A percentile compares a stretch with the other conserved stretches of the same genome.
Evolutionary conservation across 2,888 invertebrate species (phyloP).

Genomic region (Plebejus melissa): DNA sequence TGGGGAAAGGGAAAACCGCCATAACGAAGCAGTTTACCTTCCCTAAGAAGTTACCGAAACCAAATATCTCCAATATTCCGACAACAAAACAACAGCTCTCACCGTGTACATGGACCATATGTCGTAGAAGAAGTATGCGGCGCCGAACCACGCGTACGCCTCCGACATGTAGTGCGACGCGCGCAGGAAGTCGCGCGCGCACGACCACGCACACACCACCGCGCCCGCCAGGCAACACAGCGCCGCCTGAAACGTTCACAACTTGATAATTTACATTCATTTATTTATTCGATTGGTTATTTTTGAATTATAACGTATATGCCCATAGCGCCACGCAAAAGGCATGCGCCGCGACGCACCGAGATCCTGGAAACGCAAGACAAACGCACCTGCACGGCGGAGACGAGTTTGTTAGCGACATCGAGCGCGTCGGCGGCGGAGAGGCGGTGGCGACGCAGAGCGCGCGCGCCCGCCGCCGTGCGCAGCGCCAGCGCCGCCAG

Average conservation of each 20-base stretch:
- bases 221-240: slow-evolving; percentile 83
- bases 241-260: slow-evolving; percentile 74
- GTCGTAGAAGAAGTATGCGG: slow-evolving; percentile 88
- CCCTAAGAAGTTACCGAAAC: too few relatives aligned
- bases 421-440: slow-evolving; percentile 84
- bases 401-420: slow-evolving; percentile 86
- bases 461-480: slow-evolving; percentile 78
- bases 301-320: too few relatives aligned
- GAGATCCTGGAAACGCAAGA: background rate
- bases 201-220: slow-evolving; percentile 83
- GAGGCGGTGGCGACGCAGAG: slow-evolving; percentile 82
- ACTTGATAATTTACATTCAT: too few relatives aligned
- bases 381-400: slow-evolving; percentile 82
- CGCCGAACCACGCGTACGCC: slow-evolving; percentile 89
- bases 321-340: too few relatives aligned
- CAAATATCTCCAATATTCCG: too few relatives aligned
- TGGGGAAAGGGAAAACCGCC: too few relatives aligned
- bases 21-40: too few relatives aligned
- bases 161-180: slow-evolving; percentile 86
- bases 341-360: background rate
- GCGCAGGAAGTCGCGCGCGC: slow-evolving; percentile 82
- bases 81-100: slow-evolving; percentile 46
- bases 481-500: slow-evolving; percentile 80
- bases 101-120: slow-evolving; percentile 90
- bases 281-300: too few relatives aligned